Base-by-base conservation (phyloP, 2,797 vertebrate genomes). In the Tiaroga cobitis region DNA sequence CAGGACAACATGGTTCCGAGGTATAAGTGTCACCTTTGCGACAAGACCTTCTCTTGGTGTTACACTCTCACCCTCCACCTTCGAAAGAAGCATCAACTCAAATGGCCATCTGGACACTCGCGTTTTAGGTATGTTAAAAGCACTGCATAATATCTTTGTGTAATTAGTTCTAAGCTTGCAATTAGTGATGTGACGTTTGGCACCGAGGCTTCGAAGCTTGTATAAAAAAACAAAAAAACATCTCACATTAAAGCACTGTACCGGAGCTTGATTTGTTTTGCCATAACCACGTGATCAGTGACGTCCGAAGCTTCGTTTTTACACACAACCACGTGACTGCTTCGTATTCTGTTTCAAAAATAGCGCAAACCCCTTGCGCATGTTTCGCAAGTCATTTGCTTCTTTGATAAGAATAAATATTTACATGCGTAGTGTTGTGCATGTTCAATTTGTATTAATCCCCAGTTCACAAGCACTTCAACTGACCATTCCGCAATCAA, bases 41-140 rank as follows among this genome's bases (percentile, higher is more conserved):
- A 96, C 87, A 96, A 96, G 87, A 94, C 93, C 84, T 96, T 96
- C 89, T 96, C 94, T 41, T 96, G 95, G 94, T 95, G 94, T 91
- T 96, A 96, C 87, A 95, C 94, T 5, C 91, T 97, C 74, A 96
- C 95, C 0, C 92, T 94, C 16, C 93, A 96, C 86, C 94, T 96
- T 39, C 86, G 89, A 65, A 96, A 96, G 89, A 94, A 92, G 78
- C 95, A 96, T 10, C 92, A 96, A 80, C 91, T 97, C 43, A 95
- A 94, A 86, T 96, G 95, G 95, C 96, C 96, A 0, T 96, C 96
- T 26, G 96, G 94, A 85, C 92, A 93, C 89, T 96, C 96, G 29
- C 91, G 89, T 79, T 97, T 97, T 86, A 94, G 95, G 94, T 96
- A 73, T 39, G 75, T 24, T n/a, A 32, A 46, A 39, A 49, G 2